phyloP scores from a whole-genome alignment of 1,140 invertebrate genomes.

The Dendrolimus kikuchii region DNA sequence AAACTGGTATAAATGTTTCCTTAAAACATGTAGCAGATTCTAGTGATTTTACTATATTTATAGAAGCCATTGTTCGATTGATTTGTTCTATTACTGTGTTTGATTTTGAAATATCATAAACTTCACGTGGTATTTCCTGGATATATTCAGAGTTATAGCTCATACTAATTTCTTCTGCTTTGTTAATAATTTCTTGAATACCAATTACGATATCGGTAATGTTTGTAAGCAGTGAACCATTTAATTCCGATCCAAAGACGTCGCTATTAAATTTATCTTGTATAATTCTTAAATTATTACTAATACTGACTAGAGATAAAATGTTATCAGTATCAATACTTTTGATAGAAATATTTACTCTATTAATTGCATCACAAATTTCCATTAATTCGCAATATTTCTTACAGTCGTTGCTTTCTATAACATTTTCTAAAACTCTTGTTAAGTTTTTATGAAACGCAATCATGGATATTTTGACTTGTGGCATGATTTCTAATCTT shows the following conservation, averaged over 20 bases:
- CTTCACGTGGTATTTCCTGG: constrained; percentile 24
- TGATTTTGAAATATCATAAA: constrained; percentile 26
- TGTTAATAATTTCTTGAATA: constrained; percentile 62
- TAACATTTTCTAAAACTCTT: constrained; percentile 62
- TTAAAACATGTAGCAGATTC: constrained; percentile 32
- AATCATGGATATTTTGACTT: constrained; percentile 35
- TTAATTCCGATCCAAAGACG: constrained; percentile 40
- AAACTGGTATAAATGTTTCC: constrained; percentile 20
- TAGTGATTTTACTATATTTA: constrained; percentile 33
- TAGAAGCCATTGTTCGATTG: constrained; percentile 37
- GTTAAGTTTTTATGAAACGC: constrained; percentile 59
- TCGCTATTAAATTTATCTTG: constrained; percentile 38
- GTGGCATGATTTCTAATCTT: constrained; percentile 27
- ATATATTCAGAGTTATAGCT: constrained; percentile 47
- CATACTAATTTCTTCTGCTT: constrained; percentile 52
- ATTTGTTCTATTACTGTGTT: constrained; percentile 41
- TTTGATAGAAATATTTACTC: constrained; percentile 42
- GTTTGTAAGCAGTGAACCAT: constrained; percentile 37
- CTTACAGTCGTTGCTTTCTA: constrained; percentile 54
- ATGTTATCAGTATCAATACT: constrained; percentile 34
- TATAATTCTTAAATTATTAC: constrained; percentile 46
- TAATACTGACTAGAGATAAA: constrained; percentile 39
- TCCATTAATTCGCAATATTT: constrained; percentile 54
- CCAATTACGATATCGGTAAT: constrained; percentile 54
- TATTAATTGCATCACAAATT: constrained; percentile 49